A percentile compares a stretch with the other conserved stretches of the same genome.
phyloP scores from a whole-genome alignment of 2,888 invertebrate species.

The Drosophila niveifrons region DNA sequence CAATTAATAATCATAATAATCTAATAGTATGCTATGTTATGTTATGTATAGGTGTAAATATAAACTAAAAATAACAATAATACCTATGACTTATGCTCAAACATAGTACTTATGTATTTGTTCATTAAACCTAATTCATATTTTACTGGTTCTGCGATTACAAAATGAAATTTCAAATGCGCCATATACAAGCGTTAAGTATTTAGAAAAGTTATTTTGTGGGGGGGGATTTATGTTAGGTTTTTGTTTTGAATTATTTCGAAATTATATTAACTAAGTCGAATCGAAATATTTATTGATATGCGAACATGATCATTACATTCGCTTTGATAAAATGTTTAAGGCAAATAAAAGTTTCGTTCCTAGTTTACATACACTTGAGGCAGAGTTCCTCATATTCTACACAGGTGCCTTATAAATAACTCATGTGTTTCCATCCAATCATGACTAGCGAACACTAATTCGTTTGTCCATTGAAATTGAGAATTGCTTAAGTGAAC shows the following conservation, averaged over 20 bases:
- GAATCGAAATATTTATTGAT: slow-evolving; percentile 41
- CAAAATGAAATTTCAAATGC: slow-evolving; percentile 31
- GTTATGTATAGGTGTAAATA: slow-evolving; percentile 61
- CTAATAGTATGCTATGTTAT: slow-evolving; percentile 59
- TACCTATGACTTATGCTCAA: slow-evolving; percentile 78
- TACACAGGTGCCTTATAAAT: slow-evolving; percentile 35
- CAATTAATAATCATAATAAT: slow-evolving; percentile 81
- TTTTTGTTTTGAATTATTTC: slow-evolving; percentile 48
- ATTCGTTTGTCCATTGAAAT: slow-evolving; percentile 31
- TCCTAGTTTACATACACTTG: slow-evolving; percentile 79
- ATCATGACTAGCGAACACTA: background rate
- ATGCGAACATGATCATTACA: slow-evolving; percentile 35
- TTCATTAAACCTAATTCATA: slow-evolving; percentile 38
- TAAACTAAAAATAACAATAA: slow-evolving; percentile 81
- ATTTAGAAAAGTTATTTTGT: slow-evolving; percentile 38
- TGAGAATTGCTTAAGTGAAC: slow-evolving; percentile 36
- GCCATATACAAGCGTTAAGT: slow-evolving; percentile 63
- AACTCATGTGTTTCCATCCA: slow-evolving; percentile 15
- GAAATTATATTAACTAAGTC: slow-evolving; percentile 42
- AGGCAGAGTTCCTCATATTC: slow-evolving; percentile 45
- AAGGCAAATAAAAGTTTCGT: slow-evolving; percentile 85
- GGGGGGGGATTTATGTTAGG: slow-evolving; percentile 24
- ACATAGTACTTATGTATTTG: slow-evolving; percentile 34
- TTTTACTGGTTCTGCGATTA: slow-evolving; percentile 38
- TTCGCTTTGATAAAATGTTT: slow-evolving; percentile 73